Conservation (phyloP, 2,888 invertebrate genomes). For the Brachypalpus laphriformis region DNA sequence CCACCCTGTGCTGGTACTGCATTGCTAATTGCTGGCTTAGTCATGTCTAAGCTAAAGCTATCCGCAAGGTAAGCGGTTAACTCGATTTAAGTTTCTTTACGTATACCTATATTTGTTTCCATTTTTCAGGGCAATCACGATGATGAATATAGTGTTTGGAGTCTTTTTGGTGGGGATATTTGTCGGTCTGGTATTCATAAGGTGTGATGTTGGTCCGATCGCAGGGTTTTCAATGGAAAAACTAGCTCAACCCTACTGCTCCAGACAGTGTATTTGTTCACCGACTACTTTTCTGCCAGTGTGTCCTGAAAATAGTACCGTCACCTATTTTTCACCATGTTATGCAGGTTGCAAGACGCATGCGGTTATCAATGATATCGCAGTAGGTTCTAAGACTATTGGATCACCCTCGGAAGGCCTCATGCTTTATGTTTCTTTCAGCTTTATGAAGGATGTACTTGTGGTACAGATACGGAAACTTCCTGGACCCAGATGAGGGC, state of each 20-base stretch:
- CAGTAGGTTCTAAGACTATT: conserved; percentile 75
- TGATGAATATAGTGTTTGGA: conserved; percentile 83
- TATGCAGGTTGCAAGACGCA: conserved; percentile 87
- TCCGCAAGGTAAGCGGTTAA: conserved; percentile 83
- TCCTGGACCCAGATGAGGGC: conserved; percentile 78
- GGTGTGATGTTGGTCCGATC: conserved; percentile 83
- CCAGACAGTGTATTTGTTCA: conserved; percentile 84
- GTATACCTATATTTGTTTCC: conserved; percentile 5
- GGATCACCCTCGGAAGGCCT: too few relatives aligned
- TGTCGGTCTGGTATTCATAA: conserved; percentile 82
- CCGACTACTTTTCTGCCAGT: conserved; percentile 85
- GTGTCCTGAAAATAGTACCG: conserved; percentile 84
- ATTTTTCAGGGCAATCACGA: conserved; percentile 81
- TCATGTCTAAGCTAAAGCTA: conserved; percentile 84
- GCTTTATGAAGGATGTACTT: conserved; percentile 84
- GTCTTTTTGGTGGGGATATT: conserved; percentile 83
- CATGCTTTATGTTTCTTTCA: conserved; percentile 77
- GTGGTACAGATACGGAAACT: conserved; percentile 80
- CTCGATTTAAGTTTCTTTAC: neutral
- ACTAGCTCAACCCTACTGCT: conserved; percentile 84
- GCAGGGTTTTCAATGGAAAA: conserved; percentile 83
- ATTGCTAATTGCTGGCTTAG: conserved; percentile 84
- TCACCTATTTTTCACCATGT: conserved; percentile 89
- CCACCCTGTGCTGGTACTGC: conserved; percentile 84
- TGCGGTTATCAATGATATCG: conserved; percentile 82